Base-by-base conservation (phyloP, 2,113 vertebrate genomes). In the Nipponia nippon region DNA sequence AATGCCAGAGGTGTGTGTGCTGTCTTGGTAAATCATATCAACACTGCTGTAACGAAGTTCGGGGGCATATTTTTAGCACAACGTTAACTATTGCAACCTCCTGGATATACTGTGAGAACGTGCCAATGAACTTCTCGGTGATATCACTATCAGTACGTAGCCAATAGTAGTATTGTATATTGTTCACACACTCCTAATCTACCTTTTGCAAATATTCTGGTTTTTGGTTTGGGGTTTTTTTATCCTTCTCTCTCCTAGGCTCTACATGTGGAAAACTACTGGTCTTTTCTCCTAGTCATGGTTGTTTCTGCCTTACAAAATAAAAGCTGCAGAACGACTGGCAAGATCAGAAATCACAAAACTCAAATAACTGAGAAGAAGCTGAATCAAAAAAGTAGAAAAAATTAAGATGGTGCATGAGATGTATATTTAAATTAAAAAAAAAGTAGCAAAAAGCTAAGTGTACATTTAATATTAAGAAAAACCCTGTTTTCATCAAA, bases 201-300 rank as follows among this genome's bases (percentile, higher is more conserved):
- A 69, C 3, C 5, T 77, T 73, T 75, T 88, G 29, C 19, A 90
- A 67, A 47, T 38, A 34, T 50, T 76, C 14, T 46, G 29, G 1
- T 1, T 52, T 75, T 59, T 62, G 2, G 1, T 67, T 82, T 86
- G 50, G 2, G 11, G 0, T 8, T 50, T 29, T 63, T 46, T 6
- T 0, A 50, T 29, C 3, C 5, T 58, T 93, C 75, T 53, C 34
- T 3, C 5, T 71, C 2, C 0, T 12, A 78, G 40, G 25, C 4
- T 89, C 17, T 16, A 10, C 23, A 16, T 46, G 7, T 38, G 19
- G 65, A 79, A 90, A 82, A 61, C 13, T 56, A 61, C 16, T 13
- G 3, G 2, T 50, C 15, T 79, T 71, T 79, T 67, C 30, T 79
- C 18, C 55, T 79, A 34, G 6, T 25, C 52, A 36, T 38, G 36